A percentile compares a stretch with the other conserved stretches of the same genome.
These are phyloP conservation scores for Lacanobia wlatinum DNA, from an alignment of 2,888 invertebrate genomes.

Conservation along the genomic window DNA sequence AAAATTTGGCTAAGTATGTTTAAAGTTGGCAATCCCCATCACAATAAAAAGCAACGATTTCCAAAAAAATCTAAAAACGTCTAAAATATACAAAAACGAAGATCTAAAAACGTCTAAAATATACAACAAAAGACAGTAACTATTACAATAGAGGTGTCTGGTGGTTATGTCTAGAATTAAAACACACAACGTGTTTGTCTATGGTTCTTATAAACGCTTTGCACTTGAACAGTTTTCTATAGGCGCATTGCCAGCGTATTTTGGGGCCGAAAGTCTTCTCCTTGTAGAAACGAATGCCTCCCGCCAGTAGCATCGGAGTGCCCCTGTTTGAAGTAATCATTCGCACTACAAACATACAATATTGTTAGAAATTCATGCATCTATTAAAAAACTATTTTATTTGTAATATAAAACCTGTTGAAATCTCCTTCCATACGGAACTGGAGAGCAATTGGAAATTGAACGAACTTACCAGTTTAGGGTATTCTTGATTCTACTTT, in stretches of 20 bases:
- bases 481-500: too few species aligned
- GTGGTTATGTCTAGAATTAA: slow-evolving; percentile 43
- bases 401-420: neutral
- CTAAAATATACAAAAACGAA: neutral
- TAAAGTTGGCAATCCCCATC: neutral
- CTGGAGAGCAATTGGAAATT: neutral
- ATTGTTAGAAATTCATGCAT: slow-evolving; percentile 15
- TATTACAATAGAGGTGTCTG: neutral
- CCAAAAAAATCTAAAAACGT: neutral
- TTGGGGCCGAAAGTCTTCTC: slow-evolving; percentile 42
- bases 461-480: neutral
- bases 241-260: slow-evolving; percentile 67
- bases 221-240: slow-evolving; percentile 59
- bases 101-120: neutral
- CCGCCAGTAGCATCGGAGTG: slow-evolving; percentile 53
- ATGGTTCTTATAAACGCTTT: slow-evolving; percentile 55
- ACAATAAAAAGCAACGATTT: neutral
- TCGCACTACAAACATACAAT: slow-evolving; percentile 32
- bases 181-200: slow-evolving; percentile 21
- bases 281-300: slow-evolving; percentile 70
- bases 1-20: neutral
- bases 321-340: slow-evolving; percentile 38
- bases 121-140: neutral
- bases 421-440: neutral
- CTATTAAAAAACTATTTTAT: neutral